These are phyloP conservation scores for Dione juno DNA, from an alignment of 2,888 invertebrate species.

Conservation along the genomic window DNA sequence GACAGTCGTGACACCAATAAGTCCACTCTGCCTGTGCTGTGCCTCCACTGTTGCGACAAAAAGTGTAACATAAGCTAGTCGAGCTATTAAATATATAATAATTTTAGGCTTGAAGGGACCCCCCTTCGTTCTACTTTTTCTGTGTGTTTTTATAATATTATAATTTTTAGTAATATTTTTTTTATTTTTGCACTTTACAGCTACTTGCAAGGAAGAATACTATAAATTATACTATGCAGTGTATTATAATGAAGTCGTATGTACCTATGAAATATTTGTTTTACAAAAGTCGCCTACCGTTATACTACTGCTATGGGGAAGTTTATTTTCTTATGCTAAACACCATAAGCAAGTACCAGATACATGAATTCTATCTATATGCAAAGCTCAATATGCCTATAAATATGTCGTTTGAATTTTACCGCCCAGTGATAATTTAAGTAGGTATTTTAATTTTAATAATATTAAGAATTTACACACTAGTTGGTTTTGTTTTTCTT, in stretches of 20 bases:
- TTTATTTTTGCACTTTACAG: slow-evolving; percentile 51
- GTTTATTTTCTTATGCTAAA: slow-evolving; percentile 52
- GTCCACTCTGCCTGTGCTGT: no score
- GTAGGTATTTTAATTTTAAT: no score
- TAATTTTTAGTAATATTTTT: no score
- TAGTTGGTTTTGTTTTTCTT: no score
- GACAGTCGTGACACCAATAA: no score
- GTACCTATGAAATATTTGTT: slow-evolving; percentile 55
- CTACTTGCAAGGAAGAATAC: slow-evolving; percentile 55
- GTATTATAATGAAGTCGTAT: slow-evolving; percentile 60
- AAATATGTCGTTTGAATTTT: slow-evolving; percentile 60
- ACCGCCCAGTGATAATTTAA: slow-evolving; percentile 54
- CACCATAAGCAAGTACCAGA: slow-evolving; percentile 54
- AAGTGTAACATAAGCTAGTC: no score
- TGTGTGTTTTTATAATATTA: no score
- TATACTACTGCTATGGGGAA: slow-evolving; percentile 68
- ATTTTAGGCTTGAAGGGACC: no score
- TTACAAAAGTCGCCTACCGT: slow-evolving; percentile 56
- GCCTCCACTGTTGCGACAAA: no score
- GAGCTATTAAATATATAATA: no score
- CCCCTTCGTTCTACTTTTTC: no score
- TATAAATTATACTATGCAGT: slow-evolving; percentile 53
- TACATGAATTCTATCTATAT: slow-evolving; percentile 65
- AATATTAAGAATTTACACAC: no score
- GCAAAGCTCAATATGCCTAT: slow-evolving; percentile 52